Evolutionary conservation across 2,888 invertebrate genomes (phyloP).

Genomic region (Drosophila helvetica): DNA sequence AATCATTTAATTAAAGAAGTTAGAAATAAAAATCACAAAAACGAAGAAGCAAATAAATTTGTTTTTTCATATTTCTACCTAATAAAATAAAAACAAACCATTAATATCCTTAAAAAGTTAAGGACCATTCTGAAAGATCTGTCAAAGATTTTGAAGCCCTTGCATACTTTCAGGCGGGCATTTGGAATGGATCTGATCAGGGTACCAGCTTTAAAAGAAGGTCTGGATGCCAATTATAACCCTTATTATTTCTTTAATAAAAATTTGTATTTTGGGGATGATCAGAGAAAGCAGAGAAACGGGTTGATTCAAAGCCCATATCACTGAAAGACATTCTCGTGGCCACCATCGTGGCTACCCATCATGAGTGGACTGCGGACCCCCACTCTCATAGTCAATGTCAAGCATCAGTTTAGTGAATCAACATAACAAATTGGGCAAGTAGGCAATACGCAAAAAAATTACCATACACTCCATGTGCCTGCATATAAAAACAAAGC

Average conservation of each 20-base stretch:
- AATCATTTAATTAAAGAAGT: too few species aligned
- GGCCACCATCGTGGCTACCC: too few species aligned
- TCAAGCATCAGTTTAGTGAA: slow-evolving; percentile 70
- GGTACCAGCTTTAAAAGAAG: too few species aligned
- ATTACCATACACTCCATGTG: slow-evolving; percentile 28
- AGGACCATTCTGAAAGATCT: too few species aligned
- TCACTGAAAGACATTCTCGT: slow-evolving; percentile 27
- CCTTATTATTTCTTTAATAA: neutral
- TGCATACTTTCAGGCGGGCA: neutral
- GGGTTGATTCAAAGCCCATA: neutral
- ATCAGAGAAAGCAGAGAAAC: neutral
- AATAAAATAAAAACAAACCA: too few species aligned
- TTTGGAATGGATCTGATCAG: neutral
- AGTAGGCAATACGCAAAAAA: slow-evolving; percentile 59
- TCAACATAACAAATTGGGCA: slow-evolving; percentile 64
- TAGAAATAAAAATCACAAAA: too few species aligned
- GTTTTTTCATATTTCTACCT: too few species aligned
- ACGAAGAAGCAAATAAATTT: too few species aligned
- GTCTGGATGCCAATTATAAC: too few species aligned
- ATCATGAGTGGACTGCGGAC: slow-evolving; percentile 5
- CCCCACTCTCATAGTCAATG: slow-evolving; percentile 58
- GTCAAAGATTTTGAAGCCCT: too few species aligned
- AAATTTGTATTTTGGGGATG: slow-evolving; percentile 2
- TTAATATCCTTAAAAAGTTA: too few species aligned
- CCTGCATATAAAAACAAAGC: slow-evolving; percentile 30